Evolutionary conservation across 2,888 invertebrate genomes (phyloP).

Genomic region (Itoplectis maculator): DNA sequence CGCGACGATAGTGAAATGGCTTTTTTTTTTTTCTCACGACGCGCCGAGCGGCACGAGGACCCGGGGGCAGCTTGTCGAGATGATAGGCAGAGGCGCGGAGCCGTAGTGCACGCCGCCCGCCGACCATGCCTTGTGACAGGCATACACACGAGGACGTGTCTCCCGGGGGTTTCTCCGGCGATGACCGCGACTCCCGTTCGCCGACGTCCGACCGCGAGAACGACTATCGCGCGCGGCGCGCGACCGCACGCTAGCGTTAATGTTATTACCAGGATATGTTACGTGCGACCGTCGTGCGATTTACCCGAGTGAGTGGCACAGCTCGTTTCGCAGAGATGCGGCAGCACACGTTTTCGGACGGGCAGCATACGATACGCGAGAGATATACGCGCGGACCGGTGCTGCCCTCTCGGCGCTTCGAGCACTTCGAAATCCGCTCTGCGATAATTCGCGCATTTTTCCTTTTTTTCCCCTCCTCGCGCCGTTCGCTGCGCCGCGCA

Average conservation of each 20-base stretch:
- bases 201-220: not conserved
- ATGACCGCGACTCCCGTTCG: not conserved
- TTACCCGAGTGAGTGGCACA: conserved; percentile 70
- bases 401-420: conserved; percentile 42
- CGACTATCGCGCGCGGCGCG: not conserved
- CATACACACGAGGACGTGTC: conserved; percentile 42
- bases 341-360: conserved; percentile 75
- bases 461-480: not conserved
- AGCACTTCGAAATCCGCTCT: conserved; percentile 38
- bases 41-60: conserved; percentile 44
- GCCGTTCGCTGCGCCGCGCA: no score
- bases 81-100: conserved; percentile 27
- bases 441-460: conserved; percentile 31
- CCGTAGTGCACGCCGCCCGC: conserved; percentile 71
- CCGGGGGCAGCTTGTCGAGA: conserved; percentile 66
- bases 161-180: conserved; percentile 7
- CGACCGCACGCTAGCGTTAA: not conserved
- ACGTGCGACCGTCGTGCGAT: conserved; percentile 55
- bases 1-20: not conserved
- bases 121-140: conserved; percentile 76
- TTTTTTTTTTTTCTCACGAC: not conserved
- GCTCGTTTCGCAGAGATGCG: conserved; percentile 72
- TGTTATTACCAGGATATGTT: conserved; percentile 17
- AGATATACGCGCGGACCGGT: not conserved
- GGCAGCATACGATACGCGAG: conserved; percentile 67